Evolutionary conservation across 2,888 invertebrate species (phyloP).

Genomic region (Schrankia costaestrigalis): DNA sequence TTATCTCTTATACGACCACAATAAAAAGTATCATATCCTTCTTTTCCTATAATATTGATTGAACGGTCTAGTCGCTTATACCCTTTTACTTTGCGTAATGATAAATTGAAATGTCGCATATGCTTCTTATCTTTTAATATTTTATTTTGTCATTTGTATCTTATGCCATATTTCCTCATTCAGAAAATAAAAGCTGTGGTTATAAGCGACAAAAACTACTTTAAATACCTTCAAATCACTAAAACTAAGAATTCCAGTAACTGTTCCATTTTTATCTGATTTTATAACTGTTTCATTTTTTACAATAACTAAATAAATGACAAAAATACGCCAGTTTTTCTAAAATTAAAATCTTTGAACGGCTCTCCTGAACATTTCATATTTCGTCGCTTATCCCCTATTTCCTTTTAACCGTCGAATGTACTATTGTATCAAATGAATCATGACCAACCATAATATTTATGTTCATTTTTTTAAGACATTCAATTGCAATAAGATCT

Average conservation of each 20-base stretch:
- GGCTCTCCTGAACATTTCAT: too few relatives aligned
- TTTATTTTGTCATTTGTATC: not conserved
- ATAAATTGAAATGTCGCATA: not conserved
- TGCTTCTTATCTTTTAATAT: not conserved
- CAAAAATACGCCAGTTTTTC: too few relatives aligned
- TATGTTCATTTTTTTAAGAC: too few relatives aligned
- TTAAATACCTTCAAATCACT: not conserved
- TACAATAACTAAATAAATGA: not conserved
- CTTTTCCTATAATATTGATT: not conserved
- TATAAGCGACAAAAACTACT: not conserved
- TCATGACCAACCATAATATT: too few relatives aligned
- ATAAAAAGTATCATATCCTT: not conserved
- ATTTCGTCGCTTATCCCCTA: too few relatives aligned
- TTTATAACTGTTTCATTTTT: not conserved
- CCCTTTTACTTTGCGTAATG: not conserved
- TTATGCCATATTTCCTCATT: constrained; percentile 7
- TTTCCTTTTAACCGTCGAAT: too few relatives aligned
- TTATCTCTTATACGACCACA: not conserved
- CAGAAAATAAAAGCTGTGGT: not conserved
- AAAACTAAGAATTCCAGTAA: not conserved
- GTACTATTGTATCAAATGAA: too few relatives aligned
- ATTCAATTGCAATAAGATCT: too few relatives aligned
- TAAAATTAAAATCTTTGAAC: too few relatives aligned
- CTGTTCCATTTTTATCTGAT: not conserved
- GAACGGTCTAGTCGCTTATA: not conserved